phyloP scores from a whole-genome alignment of 1,140 invertebrate species.

The Platorchestia sp. region DNA sequence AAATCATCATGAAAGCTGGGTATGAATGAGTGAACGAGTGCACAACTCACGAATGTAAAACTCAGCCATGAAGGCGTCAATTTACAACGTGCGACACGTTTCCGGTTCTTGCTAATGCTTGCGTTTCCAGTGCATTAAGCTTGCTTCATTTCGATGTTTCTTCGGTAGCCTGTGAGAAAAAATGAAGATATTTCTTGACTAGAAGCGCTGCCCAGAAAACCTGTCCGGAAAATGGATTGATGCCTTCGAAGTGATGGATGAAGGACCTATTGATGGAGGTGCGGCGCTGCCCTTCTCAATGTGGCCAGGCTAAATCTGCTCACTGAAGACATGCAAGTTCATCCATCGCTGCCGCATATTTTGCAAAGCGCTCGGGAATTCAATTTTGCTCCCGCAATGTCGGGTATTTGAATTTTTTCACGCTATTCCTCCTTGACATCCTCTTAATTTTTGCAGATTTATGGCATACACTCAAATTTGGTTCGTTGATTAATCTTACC shows the following conservation, averaged over 20 bases:
- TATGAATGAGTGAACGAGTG: not conserved
- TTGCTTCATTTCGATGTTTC: not conserved
- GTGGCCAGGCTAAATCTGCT: too few relatives aligned
- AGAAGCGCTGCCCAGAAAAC: not conserved
- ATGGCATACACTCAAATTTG: too few relatives aligned
- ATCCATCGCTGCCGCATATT: not conserved
- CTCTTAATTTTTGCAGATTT: too few relatives aligned
- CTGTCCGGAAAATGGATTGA: slow-evolving; percentile 25
- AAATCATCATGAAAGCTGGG: not conserved
- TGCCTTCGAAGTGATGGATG: slow-evolving; percentile 18
- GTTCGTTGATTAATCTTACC: too few relatives aligned
- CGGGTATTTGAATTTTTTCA: too few relatives aligned
- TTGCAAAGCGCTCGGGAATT: not conserved
- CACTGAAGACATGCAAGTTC: too few relatives aligned
- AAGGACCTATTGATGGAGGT: not conserved
- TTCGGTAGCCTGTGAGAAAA: not conserved
- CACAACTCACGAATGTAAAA: not conserved
- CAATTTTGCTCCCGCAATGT: not conserved
- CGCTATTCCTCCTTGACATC: too few relatives aligned
- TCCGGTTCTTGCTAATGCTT: not conserved
- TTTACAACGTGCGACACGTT: not conserved
- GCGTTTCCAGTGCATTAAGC: not conserved
- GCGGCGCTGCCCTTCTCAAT: too few relatives aligned
- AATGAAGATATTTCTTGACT: slow-evolving; percentile 5
- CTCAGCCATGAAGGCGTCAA: not conserved